Conservation (phyloP, 2,888 invertebrate species). For the Macroteleia sp. region DNA sequence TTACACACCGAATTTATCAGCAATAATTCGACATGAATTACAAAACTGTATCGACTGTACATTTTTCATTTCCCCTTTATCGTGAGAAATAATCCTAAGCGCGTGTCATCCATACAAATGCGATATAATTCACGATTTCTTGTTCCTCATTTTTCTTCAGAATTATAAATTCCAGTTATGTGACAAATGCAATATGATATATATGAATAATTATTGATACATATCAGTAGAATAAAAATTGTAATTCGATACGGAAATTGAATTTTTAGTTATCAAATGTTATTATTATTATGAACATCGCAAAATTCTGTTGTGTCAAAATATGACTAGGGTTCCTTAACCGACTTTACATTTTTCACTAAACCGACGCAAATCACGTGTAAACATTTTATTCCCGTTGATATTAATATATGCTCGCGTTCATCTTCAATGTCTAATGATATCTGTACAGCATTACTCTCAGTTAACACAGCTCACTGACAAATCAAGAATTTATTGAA, state of each 20-base stretch:
- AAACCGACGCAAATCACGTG: constrained; percentile 16
- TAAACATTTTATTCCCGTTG: constrained; percentile 42
- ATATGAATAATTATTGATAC: constrained; percentile 43
- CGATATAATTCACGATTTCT: constrained; percentile 5
- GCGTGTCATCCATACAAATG: constrained; percentile 8
- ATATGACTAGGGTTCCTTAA: constrained; percentile 71
- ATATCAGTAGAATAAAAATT: constrained; percentile 36
- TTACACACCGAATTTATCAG: constrained; percentile 30
- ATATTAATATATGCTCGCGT: constrained; percentile 36
- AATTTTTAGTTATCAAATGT: constrained; percentile 42
- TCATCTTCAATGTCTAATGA: constrained; percentile 41
- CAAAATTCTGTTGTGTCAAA: constrained; percentile 73
- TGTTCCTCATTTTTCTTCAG: constrained; percentile 6
- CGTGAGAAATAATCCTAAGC: constrained; percentile 26
- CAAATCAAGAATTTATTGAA: constrained; percentile 1
- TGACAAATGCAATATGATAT: constrained; percentile 33
- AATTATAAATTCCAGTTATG: constrained; percentile 29
- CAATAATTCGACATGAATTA: constrained; percentile 56
- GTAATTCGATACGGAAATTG: constrained; percentile 29
- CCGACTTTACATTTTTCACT: constrained; percentile 31
- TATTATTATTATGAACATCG: constrained; percentile 42
- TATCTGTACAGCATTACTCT: constrained; percentile 34
- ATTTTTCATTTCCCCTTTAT: constrained; percentile 23
- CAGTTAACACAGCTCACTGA: neutral
- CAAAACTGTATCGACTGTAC: constrained; percentile 30